Base-by-base conservation (phyloP, 2,113 vertebrate genomes). In the Corythaixoides concolor region DNA sequence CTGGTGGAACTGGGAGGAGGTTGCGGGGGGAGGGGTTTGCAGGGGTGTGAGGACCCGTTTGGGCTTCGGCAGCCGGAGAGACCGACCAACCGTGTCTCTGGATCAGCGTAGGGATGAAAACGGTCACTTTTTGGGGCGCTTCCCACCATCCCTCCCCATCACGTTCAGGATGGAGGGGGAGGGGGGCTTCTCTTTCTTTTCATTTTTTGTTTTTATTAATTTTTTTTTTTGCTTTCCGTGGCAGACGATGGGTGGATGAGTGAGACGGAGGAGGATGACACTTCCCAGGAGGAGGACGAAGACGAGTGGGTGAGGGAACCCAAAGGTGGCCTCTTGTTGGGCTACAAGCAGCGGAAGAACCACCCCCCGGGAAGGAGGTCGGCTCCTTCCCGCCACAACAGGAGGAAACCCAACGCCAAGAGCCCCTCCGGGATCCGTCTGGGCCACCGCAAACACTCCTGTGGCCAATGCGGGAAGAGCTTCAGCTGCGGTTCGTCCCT, bases 401-500 rank as follows among this genome's bases (percentile, higher is more conserved):
- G 41, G 9, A 26, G 49, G 2, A 85, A 68, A 6, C 55, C 33
- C 2, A 18, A 35, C 4, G 6, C 41, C 32, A 89, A 80, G 15
- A 56, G 19, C 20, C 82, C 84, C 20, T 66, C 78, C 1, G 16
- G 70, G 6, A 52, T 35, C 0, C 85, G 70, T 2, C 24, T 55
- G 7, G 73, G 62, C 27, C 70, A 33, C 5, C 49, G 28, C n/a
- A 70, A 52, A 5, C 83, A 93, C 3, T 30, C 37, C 5, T 97
- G 96, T 49, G 3, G 30, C 16, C 32, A 75, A 6, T 97, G 96
- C 8, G 96, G 88, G 66, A 97, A 96, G 33, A 79, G 24, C 79
- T 95, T 92, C 75, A 37, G n/a, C 56, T 35, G 26, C 0, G 7
- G 33, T 5, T 67, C 95, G 0, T 94, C 89, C 37, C 92, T 96